Base-by-base conservation (phyloP, 2,888 invertebrate genomes). In the Ethmia dodecea region DNA sequence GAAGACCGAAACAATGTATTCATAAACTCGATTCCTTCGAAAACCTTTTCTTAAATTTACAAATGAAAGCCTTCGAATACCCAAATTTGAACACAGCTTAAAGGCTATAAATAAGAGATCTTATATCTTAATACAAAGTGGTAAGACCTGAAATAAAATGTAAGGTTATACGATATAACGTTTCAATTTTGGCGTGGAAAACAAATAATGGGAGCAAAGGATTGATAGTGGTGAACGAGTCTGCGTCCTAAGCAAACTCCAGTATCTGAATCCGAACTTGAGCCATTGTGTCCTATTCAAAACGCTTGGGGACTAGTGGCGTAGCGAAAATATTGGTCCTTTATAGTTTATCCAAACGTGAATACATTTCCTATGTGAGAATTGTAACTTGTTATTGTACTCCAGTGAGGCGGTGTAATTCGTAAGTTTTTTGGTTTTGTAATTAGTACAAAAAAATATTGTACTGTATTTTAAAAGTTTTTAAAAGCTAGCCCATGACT, bases 161-260 rank as follows among this genome's bases (percentile, higher is more conserved):
- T n/a, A n/a, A n/a, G n/a, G n/a, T n/a, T n/a, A n/a, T n/a, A n/a
- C n/a, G 52, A 54, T 73, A 48, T 48, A 60, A 49, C 67, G 51
- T 69, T 78, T 61, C 43, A 48, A 49, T 40, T 50, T 62, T 49
- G 45, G 52, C 39, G 35, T 40, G 44, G 13, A 69, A 62, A 69
- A 73, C 75, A 81, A 77, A 79, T 80, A 80, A 77, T 70, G 64
- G 69, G 50, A 68, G 64, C 60, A 63, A 69, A 60, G 73, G 76
- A 74, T 77, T 77, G 75, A 75, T 72, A 69, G 63, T 60, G 66
- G 65, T 51, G 73, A 75, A 70, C 65, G 68, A 69, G 64, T 71
- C 60, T 61, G 66, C 65, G 67, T 78, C 79, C 78, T 80, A 77
- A 78, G 66, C 64, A 78, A 80, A 81, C 76, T 69, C 64, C 49